A percentile compares a stretch with the other conserved stretches of the same genome.
Evolutionary conservation across 1,140 invertebrate species (phyloP).

Genomic region (Paracyclopina nana): DNA sequence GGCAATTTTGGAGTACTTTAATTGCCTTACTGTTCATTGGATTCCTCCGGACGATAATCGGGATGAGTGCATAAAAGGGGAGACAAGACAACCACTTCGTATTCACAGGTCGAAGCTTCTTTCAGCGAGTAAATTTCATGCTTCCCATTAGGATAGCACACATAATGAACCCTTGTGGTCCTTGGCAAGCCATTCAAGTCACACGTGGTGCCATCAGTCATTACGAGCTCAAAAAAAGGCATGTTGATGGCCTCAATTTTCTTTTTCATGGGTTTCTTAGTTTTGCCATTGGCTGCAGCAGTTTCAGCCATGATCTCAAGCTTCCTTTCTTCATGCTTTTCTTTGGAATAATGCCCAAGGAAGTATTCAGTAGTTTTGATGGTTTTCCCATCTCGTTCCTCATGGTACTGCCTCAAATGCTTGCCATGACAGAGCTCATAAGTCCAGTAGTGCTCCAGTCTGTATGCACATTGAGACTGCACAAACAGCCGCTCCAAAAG

Average conservation of each 20-base stretch:
- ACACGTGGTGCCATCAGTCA: conserved; percentile 54
- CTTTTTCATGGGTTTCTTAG: conserved; percentile 23
- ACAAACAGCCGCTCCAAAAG: neutral
- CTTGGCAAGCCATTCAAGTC: conserved; percentile 68
- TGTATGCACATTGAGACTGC: conserved; percentile 12
- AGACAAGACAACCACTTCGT: conserved; percentile 70
- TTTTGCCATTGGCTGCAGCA: too few species aligned
- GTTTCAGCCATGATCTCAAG: conserved; percentile 18
- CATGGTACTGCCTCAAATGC: conserved; percentile 79
- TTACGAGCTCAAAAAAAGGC: conserved; percentile 29
- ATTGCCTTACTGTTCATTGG: conserved; percentile 4
- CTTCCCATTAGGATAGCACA: conserved; percentile 56
- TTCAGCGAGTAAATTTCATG: conserved; percentile 82
- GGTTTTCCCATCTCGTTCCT: conserved; percentile 69
- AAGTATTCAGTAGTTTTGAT: conserved; percentile 17
- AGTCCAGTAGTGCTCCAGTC: conserved; percentile 87
- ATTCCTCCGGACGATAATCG: conserved; percentile 37
- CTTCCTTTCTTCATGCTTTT: conserved; percentile 8
- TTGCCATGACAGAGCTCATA: conserved; percentile 89
- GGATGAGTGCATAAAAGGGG: conserved; percentile 68
- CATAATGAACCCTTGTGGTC: conserved; percentile 53
- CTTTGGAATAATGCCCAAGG: neutral
- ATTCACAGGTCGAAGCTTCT: conserved; percentile 80
- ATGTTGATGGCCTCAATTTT: conserved; percentile 5
- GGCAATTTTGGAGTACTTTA: too few species aligned